Evolutionary conservation across 2,888 invertebrate species (phyloP).

Genomic region (Drosophila dives): DNA sequence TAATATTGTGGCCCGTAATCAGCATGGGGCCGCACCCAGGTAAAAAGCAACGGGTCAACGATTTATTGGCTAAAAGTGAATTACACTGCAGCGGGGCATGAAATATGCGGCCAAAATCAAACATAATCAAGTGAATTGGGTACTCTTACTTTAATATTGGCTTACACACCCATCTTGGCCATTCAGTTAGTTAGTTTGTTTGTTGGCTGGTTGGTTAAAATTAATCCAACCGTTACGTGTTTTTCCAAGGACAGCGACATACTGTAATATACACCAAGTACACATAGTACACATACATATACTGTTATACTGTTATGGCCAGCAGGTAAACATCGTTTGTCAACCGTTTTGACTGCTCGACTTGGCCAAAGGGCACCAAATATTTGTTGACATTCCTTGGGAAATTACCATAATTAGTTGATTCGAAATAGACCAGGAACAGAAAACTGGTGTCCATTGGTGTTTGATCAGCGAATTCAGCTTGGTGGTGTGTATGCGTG

Average conservation of each 20-base stretch:
- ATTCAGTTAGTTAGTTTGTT: conserved; percentile 32
- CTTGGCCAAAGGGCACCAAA: conserved; percentile 62
- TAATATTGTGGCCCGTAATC: conserved; percentile 67
- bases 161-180: conserved; percentile 45
- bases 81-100: conserved; percentile 61
- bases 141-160: conserved; percentile 36
- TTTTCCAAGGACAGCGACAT: conserved; percentile 57
- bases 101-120: conserved; percentile 71
- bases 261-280: conserved; percentile 43
- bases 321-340: conserved; percentile 78
- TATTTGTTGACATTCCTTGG: conserved; percentile 82
- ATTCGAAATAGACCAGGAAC: conserved; percentile 65
- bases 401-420: conserved; percentile 84
- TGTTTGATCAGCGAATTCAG: conserved; percentile 58
- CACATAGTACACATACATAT: conserved; percentile 13
- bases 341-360: conserved; percentile 71
- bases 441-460: conserved; percentile 53
- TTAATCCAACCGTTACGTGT: conserved; percentile 70
- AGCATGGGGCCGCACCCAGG: conserved; percentile 56
- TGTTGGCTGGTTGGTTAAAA: conserved; percentile 60
- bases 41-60: conserved; percentile 51
- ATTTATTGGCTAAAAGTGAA: conserved; percentile 76
- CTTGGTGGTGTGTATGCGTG: not conserved
- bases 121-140: conserved; percentile 81
- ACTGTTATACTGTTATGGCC: conserved; percentile 41